Conservation (phyloP, 1,140 invertebrate genomes). For the Dufourea novaeangliae region DNA sequence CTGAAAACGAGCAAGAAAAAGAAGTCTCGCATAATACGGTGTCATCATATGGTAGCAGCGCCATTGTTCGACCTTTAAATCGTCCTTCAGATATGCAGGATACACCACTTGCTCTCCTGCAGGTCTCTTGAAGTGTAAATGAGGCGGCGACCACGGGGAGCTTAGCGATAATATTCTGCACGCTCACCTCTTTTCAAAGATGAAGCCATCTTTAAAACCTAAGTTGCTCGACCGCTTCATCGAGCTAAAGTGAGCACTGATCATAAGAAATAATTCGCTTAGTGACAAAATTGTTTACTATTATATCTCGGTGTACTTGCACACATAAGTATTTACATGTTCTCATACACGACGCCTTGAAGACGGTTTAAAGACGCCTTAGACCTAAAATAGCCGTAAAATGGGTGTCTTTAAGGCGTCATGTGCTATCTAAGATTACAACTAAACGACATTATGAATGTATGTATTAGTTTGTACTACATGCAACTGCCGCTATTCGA, state of each 20-base stretch:
- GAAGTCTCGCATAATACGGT: slow-evolving; percentile 15
- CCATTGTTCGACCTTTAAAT: slow-evolving; percentile 43
- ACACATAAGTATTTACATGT: not conserved
- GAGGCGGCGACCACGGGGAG: slow-evolving; percentile 9
- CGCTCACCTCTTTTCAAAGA: not conserved
- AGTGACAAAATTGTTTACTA: not conserved
- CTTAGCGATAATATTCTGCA: not conserved
- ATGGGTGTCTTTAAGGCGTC: too few species aligned
- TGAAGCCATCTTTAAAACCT: not conserved
- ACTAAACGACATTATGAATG: too few species aligned
- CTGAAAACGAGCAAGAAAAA: slow-evolving; percentile 29
- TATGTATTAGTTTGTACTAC: too few species aligned
- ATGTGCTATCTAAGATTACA: too few species aligned
- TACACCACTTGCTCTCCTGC: slow-evolving; percentile 26
- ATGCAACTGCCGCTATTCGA: too few species aligned
- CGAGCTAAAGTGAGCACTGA: not conserved
- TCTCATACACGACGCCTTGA: too few species aligned
- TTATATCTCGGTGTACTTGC: not conserved
- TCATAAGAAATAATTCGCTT: not conserved
- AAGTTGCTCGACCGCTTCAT: not conserved
- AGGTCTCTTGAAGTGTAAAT: slow-evolving; percentile 39
- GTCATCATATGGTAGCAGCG: slow-evolving; percentile 24
- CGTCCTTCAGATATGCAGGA: slow-evolving; percentile 29
- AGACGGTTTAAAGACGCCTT: too few species aligned
- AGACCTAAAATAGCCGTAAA: too few species aligned